Conservation (phyloP, 2,888 invertebrate species). For the Rhogogaster chlorosoma region DNA sequence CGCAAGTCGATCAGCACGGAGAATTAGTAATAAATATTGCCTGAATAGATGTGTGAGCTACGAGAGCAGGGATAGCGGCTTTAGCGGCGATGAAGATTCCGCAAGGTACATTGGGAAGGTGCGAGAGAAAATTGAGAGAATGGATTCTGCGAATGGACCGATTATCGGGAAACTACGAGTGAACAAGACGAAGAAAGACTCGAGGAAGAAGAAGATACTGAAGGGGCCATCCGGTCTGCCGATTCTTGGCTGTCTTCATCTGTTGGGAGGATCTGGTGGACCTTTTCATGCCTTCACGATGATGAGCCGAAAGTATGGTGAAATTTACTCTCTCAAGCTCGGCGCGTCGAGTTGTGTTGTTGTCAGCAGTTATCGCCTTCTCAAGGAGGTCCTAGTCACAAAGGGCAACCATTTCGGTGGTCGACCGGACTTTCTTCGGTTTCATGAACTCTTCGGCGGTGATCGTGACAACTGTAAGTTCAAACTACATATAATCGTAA, state of each 20-base stretch:
- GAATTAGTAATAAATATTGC: background rate
- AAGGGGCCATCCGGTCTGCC: conserved; percentile 78
- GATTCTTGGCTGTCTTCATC: conserved; percentile 86
- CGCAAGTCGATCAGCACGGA: background rate
- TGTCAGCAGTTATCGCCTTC: conserved; percentile 86
- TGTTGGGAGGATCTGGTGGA: conserved; percentile 82
- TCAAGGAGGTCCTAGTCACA: conserved; percentile 88
- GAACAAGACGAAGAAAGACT: background rate
- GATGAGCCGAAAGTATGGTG: conserved; percentile 85
- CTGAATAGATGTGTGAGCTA: conserved; percentile 19
- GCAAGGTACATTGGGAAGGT: background rate
- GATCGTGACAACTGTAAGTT: conserved; percentile 93
- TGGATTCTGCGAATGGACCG: background rate
- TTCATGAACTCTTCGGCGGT: conserved; percentile 90
- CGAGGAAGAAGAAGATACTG: conserved; percentile 38
- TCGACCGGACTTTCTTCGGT: conserved; percentile 89
- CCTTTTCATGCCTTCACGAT: conserved; percentile 88
- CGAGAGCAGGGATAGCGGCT: conserved; percentile 23
- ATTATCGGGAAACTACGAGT: background rate
- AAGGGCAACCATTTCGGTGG: conserved; percentile 92
- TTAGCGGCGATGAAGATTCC: conserved; percentile 31
- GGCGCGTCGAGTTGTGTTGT: conserved; percentile 86
- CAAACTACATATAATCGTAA: conserved; percentile 54
- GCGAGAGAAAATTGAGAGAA: background rate
- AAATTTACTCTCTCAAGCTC: conserved; percentile 85